phyloP scores from a whole-genome alignment of 2,113 vertebrate genomes.

The Trichechus manatus region DNA sequence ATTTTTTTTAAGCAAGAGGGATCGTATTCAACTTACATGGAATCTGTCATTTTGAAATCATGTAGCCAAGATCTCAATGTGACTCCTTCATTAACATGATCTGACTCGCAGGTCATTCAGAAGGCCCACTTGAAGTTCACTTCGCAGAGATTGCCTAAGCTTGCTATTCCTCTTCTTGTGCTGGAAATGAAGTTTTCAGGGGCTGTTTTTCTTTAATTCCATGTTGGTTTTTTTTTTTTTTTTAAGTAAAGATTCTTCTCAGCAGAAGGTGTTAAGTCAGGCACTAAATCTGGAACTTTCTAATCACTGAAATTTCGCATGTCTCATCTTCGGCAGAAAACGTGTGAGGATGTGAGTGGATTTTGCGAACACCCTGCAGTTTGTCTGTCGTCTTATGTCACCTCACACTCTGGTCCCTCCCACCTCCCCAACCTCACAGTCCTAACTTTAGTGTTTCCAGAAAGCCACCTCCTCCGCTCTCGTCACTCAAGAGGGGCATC shows the following conservation, averaged over 20 bases:
- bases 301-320: conserved; percentile 27
- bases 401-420: background rate
- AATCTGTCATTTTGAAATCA: background rate
- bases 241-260: background rate
- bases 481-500: background rate
- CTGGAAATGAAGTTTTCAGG: background rate
- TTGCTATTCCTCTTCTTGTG: fast-evolving
- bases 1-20: background rate
- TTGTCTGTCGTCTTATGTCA: background rate
- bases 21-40: background rate
- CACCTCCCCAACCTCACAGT: background rate
- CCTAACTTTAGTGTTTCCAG: background rate
- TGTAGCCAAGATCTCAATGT: fast-evolving
- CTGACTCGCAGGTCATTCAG: fast-evolving
- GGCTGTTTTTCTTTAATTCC: background rate
- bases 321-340: conserved; percentile 37
- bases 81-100: background rate
- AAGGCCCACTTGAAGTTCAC: background rate
- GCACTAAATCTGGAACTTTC: conserved; percentile 64
- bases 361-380: background rate
- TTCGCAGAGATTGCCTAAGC: background rate
- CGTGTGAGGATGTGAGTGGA: background rate
- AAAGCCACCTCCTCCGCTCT: background rate
- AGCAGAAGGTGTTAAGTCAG: conserved; percentile 65
- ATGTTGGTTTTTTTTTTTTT: background rate